Base-by-base conservation (phyloP, 2,888 invertebrate species). In the Gastrophysa polygoni region DNA sequence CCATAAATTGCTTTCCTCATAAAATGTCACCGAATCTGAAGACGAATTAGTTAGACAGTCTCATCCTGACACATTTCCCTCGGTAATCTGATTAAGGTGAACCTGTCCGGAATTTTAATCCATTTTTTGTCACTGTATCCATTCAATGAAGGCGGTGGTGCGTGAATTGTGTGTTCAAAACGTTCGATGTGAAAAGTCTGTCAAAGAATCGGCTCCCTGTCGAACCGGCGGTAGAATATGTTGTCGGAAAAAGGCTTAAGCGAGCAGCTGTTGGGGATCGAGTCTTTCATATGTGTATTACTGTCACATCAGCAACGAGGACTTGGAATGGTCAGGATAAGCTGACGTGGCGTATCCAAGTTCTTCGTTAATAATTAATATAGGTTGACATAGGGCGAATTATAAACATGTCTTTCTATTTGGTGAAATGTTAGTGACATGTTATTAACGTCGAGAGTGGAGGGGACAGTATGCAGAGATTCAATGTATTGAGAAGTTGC, bases 141-240 rank as follows among this genome's bases (percentile, higher is more conserved):
- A 14, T 3, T 38, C 2, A 4, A 38, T 14, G 70, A 69, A 75
- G 72, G 75, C 74, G 74, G 68, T 66, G 73, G 75, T 71, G 75
- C 75, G 71, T 74, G 73, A 75, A 75, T 71, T 68, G 71, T 71
- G 69, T 74, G 73, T 75, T 75, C 73, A 74, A 73, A 74, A 73
- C 70, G 73, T 63, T 68, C 67, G 59, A 68, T 73, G 71, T 73
- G 75, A 76, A 74, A 71, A 74, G 72, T 74, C 75, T 74, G 75
- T 75, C 75, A 74, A 73, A 74, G 74, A 68, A 73, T 70, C 60
- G 73, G 73, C 75, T 75, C 74, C 71, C 67, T 54, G 16, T 63
- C 61, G 72, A 71, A 64, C 66, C 63, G 70, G 69, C 71, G 75
- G 75, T 75, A 75, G 75, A 76, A 75, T 74, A 74, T 75, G 75